These are phyloP conservation scores for Drosophila nigritarsus DNA, from an alignment of 2,888 invertebrate species.

Conservation along the genomic window DNA sequence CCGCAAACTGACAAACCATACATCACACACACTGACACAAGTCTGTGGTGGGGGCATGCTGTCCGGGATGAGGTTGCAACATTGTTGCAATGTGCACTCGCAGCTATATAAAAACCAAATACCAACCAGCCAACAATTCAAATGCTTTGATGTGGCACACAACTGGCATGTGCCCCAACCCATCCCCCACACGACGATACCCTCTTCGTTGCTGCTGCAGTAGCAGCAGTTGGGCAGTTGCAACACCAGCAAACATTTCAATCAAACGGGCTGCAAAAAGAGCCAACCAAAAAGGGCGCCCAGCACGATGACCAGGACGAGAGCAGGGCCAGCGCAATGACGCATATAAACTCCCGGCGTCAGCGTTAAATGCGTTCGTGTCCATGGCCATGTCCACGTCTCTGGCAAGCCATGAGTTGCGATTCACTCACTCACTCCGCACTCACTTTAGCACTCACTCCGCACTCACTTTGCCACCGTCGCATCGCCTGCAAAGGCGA, in stretches of 20 bases:
- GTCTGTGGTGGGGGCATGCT: conserved; percentile 1
- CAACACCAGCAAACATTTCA: conserved; percentile 76
- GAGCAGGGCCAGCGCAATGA: conserved; percentile 52
- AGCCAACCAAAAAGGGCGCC: conserved; percentile 47
- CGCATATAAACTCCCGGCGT: conserved; percentile 74
- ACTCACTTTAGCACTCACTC: not conserved
- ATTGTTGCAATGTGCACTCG: conserved; percentile 68
- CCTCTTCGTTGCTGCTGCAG: not conserved
- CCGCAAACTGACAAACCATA: conserved; percentile 84
- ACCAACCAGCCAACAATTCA: conserved; percentile 63
- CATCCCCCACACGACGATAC: not conserved
- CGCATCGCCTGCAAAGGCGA: conserved; percentile 58
- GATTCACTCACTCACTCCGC: conserved; percentile 69
- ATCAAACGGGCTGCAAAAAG: conserved; percentile 65
- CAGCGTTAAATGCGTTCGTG: conserved; percentile 78
- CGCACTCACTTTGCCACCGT: conserved; percentile 4
- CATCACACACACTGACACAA: conserved; percentile 74
- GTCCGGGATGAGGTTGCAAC: conserved; percentile 32
- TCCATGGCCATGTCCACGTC: conserved; percentile 67
- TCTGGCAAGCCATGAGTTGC: conserved; percentile 65
- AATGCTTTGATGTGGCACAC: conserved; percentile 71
- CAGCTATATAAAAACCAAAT: conserved; percentile 57
- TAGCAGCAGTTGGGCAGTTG: conserved; percentile 33
- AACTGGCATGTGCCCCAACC: conserved; percentile 15
- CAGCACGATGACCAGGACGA: conserved; percentile 33